Percentiles rank a stretch among this genome's conserved stretches.
Conservation (phyloP, 2,113 vertebrate species). For the Dromiciops gliroides region DNA sequence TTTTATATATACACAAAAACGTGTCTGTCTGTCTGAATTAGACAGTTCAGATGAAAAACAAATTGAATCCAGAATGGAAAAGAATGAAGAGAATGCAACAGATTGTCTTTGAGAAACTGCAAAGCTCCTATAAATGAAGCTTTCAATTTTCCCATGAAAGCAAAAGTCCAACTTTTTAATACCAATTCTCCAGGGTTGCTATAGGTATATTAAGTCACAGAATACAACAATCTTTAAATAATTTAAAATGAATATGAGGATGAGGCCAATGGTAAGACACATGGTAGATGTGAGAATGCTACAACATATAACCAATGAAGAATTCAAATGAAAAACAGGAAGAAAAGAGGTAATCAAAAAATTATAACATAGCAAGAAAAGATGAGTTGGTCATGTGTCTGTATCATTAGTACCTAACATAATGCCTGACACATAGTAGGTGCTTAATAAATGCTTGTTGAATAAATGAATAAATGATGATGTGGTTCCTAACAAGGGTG, state of each 20-base stretch:
- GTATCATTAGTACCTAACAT: background rate
- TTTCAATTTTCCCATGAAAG: background rate
- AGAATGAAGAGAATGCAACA: background rate
- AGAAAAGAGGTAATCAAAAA: background rate
- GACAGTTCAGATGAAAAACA: background rate
- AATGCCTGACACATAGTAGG: background rate
- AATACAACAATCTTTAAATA: background rate
- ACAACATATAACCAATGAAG: background rate
- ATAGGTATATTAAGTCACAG: background rate
- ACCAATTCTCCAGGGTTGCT: background rate
- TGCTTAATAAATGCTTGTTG: background rate
- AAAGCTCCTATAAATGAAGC: background rate
- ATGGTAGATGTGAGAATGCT: background rate
- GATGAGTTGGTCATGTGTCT: background rate
- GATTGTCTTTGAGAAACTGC: background rate
- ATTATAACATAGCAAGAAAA: background rate
- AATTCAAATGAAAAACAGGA: background rate
- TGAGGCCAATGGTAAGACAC: background rate
- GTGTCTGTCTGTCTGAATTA: background rate
- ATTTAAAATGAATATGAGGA: background rate
- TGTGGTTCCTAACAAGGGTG: background rate
- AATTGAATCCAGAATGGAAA: background rate
- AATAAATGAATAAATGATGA: background rate
- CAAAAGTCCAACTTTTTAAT: background rate
- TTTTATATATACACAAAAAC: too few species aligned